phyloP scores from a whole-genome alignment of 2,113 vertebrate genomes.

The Brevimyrus niger region DNA sequence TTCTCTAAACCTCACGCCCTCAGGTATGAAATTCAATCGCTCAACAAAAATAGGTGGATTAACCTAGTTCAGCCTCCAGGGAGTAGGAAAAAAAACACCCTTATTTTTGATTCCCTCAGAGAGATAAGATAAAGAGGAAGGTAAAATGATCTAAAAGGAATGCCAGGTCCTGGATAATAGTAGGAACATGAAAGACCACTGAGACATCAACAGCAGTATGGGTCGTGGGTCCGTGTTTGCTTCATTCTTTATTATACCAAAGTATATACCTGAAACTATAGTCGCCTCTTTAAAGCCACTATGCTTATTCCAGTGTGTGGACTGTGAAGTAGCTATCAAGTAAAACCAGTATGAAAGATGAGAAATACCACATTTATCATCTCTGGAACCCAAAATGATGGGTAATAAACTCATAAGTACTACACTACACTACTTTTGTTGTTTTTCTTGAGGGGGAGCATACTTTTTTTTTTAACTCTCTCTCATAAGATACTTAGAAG shows the following conservation, averaged over 20 bases:
- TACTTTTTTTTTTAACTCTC: not conserved
- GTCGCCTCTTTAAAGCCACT: not conserved
- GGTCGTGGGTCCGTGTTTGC: not conserved
- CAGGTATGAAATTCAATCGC: constrained; percentile 19
- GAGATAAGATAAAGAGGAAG: constrained; percentile 7
- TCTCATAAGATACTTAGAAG: not conserved
- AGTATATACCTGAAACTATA: not conserved
- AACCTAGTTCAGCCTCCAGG: constrained; percentile 17
- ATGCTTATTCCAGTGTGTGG: not conserved
- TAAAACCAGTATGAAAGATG: not conserved
- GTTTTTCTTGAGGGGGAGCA: not conserved
- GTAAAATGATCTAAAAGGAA: constrained; percentile 11
- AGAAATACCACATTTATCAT: not conserved
- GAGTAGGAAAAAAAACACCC: constrained; percentile 8
- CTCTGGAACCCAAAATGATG: not conserved
- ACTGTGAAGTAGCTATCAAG: not conserved
- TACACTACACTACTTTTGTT: not conserved
- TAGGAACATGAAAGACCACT: not conserved
- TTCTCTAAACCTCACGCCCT: constrained; percentile 4
- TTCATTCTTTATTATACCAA: not conserved
- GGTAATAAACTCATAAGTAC: not conserved
- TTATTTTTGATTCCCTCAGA: constrained; percentile 10
- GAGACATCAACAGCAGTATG: not conserved
- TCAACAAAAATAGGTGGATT: constrained; percentile 17
- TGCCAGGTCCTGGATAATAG: constrained; percentile 7